These are phyloP conservation scores for Takifugu rubripes DNA, from an alignment of 2,797 vertebrate genomes.

Conservation along the genomic window DNA sequence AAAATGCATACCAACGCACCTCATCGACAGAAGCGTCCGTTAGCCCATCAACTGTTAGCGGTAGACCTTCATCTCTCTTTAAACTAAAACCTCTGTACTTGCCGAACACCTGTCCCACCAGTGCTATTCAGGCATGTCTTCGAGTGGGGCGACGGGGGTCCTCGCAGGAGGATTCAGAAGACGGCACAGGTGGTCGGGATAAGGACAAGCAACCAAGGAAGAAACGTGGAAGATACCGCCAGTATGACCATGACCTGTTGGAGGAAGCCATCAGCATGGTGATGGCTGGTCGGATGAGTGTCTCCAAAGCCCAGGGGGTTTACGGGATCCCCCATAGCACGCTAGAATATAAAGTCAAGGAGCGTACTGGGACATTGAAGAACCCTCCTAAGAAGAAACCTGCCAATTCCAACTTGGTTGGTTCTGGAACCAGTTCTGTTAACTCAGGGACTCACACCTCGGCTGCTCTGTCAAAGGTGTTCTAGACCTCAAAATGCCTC, in stretches of 20 bases:
- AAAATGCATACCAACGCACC: conserved; percentile 86
- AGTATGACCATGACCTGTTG: conserved; percentile 96
- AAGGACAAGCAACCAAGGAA: conserved; percentile 98
- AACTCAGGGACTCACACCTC: conserved; percentile 93
- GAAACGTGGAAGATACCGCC: conserved; percentile 96
- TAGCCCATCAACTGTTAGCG: conserved; percentile 39
- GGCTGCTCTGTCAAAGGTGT: conserved; percentile 79
- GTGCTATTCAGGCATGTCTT: conserved; percentile 60
- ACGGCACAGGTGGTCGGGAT: conserved; percentile 86
- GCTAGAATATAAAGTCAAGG: conserved; percentile 99
- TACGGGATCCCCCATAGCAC: conserved; percentile 99
- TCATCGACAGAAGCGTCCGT: conserved; percentile 51
- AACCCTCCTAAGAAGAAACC: conserved; percentile 98
- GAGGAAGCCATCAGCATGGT: conserved; percentile 99
- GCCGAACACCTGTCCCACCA: conserved; percentile 47
- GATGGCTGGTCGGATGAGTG: conserved; percentile 97
- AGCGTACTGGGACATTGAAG: conserved; percentile 97
- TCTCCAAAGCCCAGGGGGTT: conserved; percentile 98
- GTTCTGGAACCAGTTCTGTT: conserved; percentile 71
- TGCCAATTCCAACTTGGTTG: conserved; percentile 66
- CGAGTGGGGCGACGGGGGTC: conserved; percentile 51
- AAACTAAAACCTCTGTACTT: conserved; percentile 65
- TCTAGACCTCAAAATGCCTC: conserved; percentile 79
- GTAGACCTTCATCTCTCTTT: conserved; percentile 57
- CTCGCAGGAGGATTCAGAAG: conserved; percentile 88